Percentiles rank a stretch among this genome's conserved stretches.
phyloP scores from a whole-genome alignment of 2,797 vertebrate genomes.

The Hirundo rustica region DNA sequence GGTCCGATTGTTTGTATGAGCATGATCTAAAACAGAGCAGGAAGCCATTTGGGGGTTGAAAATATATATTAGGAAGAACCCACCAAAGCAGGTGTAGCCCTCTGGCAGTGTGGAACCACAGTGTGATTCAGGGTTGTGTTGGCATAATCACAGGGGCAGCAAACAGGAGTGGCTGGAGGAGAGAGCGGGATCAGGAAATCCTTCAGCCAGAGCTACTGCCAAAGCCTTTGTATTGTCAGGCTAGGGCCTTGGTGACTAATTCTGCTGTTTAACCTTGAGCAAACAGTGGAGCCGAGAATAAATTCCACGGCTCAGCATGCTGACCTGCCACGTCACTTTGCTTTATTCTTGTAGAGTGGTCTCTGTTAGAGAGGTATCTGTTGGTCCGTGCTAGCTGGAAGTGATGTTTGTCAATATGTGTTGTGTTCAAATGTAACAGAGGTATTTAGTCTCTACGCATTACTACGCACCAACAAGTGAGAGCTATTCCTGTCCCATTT shows the following conservation, averaged over 20 bases:
- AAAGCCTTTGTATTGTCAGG: conserved; percentile 22
- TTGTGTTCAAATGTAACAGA: neutral
- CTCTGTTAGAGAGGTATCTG: neutral
- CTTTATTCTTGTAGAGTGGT: neutral
- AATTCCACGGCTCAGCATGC: neutral
- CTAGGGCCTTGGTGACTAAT: conserved; percentile 31
- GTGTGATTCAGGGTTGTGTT: neutral
- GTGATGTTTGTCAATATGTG: neutral
- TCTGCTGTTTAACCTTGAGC: conserved; percentile 30
- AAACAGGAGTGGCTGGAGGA: conserved; percentile 28
- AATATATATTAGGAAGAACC: neutral
- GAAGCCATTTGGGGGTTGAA: neutral
- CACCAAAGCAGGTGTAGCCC: neutral
- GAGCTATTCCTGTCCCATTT: neutral
- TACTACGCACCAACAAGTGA: neutral
- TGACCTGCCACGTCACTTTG: neutral
- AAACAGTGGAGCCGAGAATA: neutral
- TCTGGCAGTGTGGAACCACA: accelerated
- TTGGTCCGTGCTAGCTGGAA: accelerated
- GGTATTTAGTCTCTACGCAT: neutral
- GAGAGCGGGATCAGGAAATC: conserved; percentile 43
- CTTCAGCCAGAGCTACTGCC: conserved; percentile 31
- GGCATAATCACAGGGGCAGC: neutral
- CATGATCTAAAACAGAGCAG: neutral
- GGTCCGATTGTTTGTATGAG: neutral